Evolutionary conservation across 2,797 vertebrate genomes (phyloP).

Genomic region (Manis javanica): DNA sequence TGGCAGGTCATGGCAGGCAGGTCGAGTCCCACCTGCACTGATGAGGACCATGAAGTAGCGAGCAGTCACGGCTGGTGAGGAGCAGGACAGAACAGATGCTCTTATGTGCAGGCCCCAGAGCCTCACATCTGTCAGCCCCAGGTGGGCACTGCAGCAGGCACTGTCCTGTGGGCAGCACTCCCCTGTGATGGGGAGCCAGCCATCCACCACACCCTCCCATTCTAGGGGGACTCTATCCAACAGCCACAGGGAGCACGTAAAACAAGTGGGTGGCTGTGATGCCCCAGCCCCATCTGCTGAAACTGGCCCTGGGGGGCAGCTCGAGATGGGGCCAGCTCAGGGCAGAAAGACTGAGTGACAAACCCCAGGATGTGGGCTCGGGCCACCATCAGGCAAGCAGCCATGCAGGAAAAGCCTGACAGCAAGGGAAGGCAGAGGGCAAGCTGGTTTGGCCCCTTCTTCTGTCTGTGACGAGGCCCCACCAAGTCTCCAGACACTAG

Average conservation of each 20-base stretch:
- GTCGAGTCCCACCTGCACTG: accelerated
- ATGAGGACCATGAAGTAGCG: accelerated
- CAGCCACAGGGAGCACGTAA: background rate
- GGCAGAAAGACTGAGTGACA: background rate
- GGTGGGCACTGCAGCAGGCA: too few species aligned
- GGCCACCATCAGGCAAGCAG: background rate
- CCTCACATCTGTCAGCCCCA: accelerated
- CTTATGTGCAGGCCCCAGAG: accelerated
- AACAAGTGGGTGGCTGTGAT: too few species aligned
- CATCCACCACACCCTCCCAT: background rate
- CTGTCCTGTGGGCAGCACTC: background rate
- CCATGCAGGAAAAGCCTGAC: background rate
- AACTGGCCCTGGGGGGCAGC: background rate
- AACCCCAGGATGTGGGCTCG: background rate
- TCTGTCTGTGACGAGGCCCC: background rate
- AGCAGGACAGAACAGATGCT: too few species aligned
- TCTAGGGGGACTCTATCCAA: too few species aligned
- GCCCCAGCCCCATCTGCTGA: accelerated
- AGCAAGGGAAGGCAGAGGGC: background rate
- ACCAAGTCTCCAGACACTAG: accelerated
- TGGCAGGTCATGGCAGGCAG: background rate
- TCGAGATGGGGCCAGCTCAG: too few species aligned
- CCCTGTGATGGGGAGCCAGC: too few species aligned
- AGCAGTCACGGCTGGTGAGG: accelerated
- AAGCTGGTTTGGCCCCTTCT: accelerated